These are phyloP conservation scores for Carcina quercana DNA, from an alignment of 2,888 invertebrate genomes.

Conservation along the genomic window DNA sequence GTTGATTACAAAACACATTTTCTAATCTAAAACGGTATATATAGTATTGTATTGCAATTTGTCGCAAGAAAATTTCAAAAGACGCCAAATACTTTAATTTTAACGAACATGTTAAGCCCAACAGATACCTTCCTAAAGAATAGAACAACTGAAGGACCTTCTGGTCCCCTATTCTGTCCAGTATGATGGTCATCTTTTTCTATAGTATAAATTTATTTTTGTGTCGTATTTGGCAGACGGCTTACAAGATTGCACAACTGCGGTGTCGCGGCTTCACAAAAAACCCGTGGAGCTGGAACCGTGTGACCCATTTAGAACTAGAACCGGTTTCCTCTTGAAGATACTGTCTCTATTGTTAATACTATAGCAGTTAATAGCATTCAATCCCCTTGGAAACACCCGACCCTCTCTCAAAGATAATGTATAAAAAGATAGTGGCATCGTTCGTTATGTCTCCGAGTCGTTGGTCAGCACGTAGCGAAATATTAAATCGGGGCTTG, in stretches of 20 bases:
- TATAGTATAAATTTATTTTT: too few species aligned
- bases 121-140: too few species aligned
- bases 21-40: too few species aligned
- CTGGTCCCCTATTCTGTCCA: too few species aligned
- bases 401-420: conserved; percentile 63
- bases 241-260: conserved; percentile 6
- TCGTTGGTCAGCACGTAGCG: conserved; percentile 51
- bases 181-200: too few species aligned
- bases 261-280: conserved; percentile 44
- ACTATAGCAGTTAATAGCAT: conserved; percentile 64
- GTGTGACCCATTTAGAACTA: conserved; percentile 71
- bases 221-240: background rate
- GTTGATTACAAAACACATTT: too few species aligned
- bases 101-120: too few species aligned
- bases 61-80: too few species aligned
- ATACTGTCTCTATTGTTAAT: conserved; percentile 62
- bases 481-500: conserved; percentile 57
- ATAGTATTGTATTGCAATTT: too few species aligned
- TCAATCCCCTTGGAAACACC: conserved; percentile 59
- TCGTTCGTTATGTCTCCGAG: conserved; percentile 56
- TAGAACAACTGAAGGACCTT: too few species aligned
- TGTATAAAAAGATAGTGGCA: conserved; percentile 62
- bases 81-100: too few species aligned
- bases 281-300: conserved; percentile 62
- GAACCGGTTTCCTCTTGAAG: conserved; percentile 71